Evolutionary conservation across 2,797 vertebrate genomes (phyloP).

Genomic region (Aldrovandia affinis): DNA sequence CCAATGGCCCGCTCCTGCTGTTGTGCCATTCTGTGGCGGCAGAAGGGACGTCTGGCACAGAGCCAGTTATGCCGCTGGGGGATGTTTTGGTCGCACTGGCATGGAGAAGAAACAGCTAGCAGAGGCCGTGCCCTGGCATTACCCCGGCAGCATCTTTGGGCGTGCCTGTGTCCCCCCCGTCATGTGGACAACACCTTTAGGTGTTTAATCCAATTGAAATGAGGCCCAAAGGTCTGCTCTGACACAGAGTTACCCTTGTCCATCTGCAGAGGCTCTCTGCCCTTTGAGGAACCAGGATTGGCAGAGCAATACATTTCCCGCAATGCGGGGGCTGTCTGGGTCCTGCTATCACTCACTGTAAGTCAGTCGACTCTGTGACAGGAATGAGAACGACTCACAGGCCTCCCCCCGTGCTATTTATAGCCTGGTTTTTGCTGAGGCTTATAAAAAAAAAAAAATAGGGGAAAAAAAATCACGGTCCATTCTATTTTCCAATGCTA

Average conservation of each 20-base stretch:
- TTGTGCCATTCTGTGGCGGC: background rate
- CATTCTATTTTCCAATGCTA: background rate
- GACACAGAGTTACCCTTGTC: background rate
- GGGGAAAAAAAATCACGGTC: background rate
- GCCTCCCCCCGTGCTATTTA: slow-evolving; percentile 4
- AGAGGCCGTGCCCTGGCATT: background rate
- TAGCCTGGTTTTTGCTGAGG: background rate
- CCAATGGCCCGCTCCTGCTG: background rate
- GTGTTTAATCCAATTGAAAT: background rate
- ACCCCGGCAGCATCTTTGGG: background rate
- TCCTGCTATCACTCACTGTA: background rate
- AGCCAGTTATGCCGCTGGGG: background rate
- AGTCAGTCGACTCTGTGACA: slow-evolving; percentile 4
- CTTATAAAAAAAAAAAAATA: slow-evolving; percentile 2
- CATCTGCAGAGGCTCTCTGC: background rate
- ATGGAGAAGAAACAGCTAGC: background rate
- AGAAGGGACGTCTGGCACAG: background rate
- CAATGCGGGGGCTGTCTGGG: slow-evolving; percentile 1
- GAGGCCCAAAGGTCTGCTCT: background rate
- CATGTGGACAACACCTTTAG: background rate
- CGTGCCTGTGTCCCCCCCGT: background rate
- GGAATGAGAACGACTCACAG: slow-evolving; percentile 10
- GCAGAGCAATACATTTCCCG: background rate
- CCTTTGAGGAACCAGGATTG: background rate
- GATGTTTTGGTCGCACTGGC: background rate